Conservation (phyloP, 2,113 vertebrate genomes). For the Steatornis caripensis region DNA sequence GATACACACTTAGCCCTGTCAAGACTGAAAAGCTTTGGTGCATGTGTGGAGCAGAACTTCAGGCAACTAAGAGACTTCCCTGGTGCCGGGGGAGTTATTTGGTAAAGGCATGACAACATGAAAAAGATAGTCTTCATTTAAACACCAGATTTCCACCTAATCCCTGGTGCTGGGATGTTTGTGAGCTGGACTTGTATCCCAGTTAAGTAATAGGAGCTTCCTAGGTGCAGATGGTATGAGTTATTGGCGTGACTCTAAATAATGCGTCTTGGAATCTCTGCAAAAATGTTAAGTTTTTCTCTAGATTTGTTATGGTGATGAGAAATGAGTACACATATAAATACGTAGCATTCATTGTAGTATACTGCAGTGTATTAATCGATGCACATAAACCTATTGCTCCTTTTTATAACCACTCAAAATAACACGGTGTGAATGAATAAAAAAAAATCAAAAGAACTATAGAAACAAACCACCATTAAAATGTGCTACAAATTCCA, state of each 20-base stretch:
- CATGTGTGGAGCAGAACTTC: constrained; percentile 2
- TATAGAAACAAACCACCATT: not conserved
- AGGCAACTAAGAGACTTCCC: not conserved
- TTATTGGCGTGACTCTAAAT: not conserved
- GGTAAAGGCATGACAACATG: not conserved
- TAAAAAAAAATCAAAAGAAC: not conserved
- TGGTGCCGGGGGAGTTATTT: not conserved
- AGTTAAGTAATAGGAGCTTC: not conserved
- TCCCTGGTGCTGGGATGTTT: not conserved
- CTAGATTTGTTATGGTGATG: not conserved
- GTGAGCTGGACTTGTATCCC: not conserved
- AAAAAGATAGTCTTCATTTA: not conserved
- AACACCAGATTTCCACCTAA: not conserved
- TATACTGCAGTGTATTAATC: not conserved
- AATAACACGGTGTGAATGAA: not conserved
- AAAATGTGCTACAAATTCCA: not conserved
- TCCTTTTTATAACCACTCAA: not conserved
- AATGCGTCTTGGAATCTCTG: not conserved
- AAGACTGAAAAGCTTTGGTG: not conserved
- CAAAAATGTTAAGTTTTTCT: not conserved
- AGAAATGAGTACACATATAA: not conserved
- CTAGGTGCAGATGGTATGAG: not conserved
- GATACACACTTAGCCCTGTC: not conserved
- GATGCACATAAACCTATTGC: no score
- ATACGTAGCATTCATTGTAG: not conserved